A percentile compares a stretch with the other conserved stretches of the same genome.
These are phyloP conservation scores for Phortica magna DNA, from an alignment of 2,888 invertebrate genomes.

Conservation along the genomic window DNA sequence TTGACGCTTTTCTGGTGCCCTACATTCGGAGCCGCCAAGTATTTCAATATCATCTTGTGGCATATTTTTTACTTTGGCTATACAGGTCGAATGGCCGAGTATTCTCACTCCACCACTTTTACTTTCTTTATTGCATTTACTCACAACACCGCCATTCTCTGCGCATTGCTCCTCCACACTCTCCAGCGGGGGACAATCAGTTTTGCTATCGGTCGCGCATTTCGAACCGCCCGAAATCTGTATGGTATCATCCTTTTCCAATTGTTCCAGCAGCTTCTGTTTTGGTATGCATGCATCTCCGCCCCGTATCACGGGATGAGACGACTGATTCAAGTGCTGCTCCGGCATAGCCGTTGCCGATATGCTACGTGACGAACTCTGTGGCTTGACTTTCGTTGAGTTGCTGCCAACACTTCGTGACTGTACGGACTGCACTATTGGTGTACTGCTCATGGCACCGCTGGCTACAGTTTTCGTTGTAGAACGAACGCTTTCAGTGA, in stretches of 20 bases:
- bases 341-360: neutral
- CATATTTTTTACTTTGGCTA: neutral
- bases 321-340: too few species aligned
- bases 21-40: slow-evolving; percentile 17
- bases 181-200: neutral
- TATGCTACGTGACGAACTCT: neutral
- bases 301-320: neutral
- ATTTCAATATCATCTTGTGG: slow-evolving; percentile 5
- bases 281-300: neutral
- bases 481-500: too few species aligned
- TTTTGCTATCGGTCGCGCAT: neutral
- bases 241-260: neutral
- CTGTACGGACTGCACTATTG: too few species aligned
- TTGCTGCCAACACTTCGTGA: too few species aligned
- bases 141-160: neutral
- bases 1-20: neutral
- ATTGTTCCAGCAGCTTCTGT: neutral
- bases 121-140: neutral
- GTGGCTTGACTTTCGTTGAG: too few species aligned
- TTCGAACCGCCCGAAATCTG: neutral
- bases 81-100: neutral
- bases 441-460: too few species aligned
- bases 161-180: neutral
- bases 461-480: too few species aligned
- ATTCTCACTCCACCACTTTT: neutral